phyloP scores from a whole-genome alignment of 2,113 vertebrate species.

The Gymnorhina tibicen region DNA sequence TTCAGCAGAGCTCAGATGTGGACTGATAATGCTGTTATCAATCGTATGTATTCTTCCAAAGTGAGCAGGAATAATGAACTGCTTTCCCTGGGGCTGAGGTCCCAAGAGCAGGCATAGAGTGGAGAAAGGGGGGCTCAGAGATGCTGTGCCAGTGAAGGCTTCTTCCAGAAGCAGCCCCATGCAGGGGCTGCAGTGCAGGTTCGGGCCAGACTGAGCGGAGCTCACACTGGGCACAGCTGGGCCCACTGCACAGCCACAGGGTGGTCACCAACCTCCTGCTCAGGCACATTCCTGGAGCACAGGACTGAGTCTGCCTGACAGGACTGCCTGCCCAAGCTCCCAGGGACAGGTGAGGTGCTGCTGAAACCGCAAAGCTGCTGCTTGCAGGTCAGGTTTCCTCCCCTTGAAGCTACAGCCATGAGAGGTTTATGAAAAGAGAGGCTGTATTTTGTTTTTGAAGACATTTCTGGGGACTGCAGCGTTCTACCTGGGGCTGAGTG shows the following conservation, averaged over 20 bases:
- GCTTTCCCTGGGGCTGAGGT: background rate
- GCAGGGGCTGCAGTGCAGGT: background rate
- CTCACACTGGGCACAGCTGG: background rate
- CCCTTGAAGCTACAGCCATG: background rate
- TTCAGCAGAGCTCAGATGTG: background rate
- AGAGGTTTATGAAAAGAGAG: background rate
- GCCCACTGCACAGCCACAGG: rapidly evolving
- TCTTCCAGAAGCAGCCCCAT: background rate
- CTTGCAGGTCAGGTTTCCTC: background rate
- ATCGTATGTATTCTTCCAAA: rapidly evolving
- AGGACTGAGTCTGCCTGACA: rapidly evolving
- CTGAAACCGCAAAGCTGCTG: too few species aligned
- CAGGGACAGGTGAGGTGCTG: background rate
- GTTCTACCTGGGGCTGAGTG: background rate
- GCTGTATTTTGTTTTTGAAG: background rate
- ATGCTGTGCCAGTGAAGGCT: background rate
- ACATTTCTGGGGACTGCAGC: background rate
- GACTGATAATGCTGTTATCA: background rate
- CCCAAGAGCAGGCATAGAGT: rapidly evolving
- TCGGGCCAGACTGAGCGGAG: rapidly evolving
- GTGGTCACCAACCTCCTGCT: background rate
- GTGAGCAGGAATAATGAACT: background rate
- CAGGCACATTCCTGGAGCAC: rapidly evolving
- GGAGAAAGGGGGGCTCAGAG: background rate
- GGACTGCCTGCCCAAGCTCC: background rate